A percentile compares a stretch with the other conserved stretches of the same genome.
These are phyloP conservation scores for Miniopterus natalensis DNA, from an alignment of 2,113 vertebrate species.

Conservation along the genomic window DNA sequence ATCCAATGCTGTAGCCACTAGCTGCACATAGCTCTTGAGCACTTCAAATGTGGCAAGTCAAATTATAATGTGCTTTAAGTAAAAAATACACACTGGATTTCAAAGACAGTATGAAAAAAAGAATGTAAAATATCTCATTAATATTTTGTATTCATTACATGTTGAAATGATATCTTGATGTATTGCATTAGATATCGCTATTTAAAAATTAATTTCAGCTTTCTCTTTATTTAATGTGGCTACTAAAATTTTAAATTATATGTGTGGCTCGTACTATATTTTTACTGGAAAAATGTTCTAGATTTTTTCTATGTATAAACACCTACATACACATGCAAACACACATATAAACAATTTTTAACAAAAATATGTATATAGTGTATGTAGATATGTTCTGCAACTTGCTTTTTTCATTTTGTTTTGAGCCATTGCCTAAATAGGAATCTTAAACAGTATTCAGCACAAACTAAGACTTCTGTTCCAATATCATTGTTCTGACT, in stretches of 20 bases:
- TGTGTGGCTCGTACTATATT: background rate
- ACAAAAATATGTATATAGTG: background rate
- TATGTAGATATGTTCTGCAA: background rate
- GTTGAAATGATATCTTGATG: background rate
- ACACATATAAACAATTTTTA: background rate
- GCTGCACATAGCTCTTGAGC: background rate
- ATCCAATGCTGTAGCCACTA: background rate
- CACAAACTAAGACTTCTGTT: background rate
- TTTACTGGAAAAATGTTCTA: background rate
- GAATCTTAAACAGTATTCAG: background rate
- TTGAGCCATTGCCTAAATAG: background rate
- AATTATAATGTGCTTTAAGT: background rate
- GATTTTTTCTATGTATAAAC: background rate
- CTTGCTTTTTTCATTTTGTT: background rate
- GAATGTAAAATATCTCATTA: background rate
- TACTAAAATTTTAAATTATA: slow-evolving; percentile 3
- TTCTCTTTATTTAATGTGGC: background rate
- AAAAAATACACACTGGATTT: slow-evolving; percentile 15
- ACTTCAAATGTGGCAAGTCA: background rate
- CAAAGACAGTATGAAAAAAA: slow-evolving; percentile 27
- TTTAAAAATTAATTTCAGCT: slow-evolving; percentile 31
- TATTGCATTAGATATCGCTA: background rate
- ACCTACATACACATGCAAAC: background rate
- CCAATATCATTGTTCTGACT: background rate
- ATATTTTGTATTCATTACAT: background rate